Percentiles rank a stretch among this genome's conserved stretches.
Conservation (phyloP, 53 echinoderm and acorn worm genomes). For the Glandiceps talaboti region DNA sequence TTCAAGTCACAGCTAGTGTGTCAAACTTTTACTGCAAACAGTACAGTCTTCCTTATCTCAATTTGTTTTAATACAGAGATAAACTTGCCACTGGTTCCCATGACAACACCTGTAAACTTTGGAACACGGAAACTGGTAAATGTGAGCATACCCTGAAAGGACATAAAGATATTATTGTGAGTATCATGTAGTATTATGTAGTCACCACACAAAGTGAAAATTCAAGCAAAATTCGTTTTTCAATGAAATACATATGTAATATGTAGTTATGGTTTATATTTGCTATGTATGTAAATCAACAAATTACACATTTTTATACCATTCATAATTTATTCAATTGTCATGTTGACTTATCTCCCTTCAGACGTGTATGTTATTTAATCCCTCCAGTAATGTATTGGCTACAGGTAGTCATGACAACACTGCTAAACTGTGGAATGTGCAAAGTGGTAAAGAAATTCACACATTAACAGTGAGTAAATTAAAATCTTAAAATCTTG, state of each 20-base stretch:
- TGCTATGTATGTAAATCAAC: too few species aligned
- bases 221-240: too few species aligned
- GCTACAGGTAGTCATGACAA: not conserved
- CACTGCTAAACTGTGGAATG: not conserved
- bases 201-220: too few species aligned
- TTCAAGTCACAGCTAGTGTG: too few species aligned
- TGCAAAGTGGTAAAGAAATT: not conserved
- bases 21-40: too few species aligned
- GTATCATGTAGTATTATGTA: not conserved
- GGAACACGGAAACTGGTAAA: not conserved
- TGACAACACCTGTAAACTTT: not conserved
- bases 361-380: not conserved
- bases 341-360: not conserved
- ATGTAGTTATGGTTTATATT: too few species aligned
- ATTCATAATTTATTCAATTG: too few species aligned
- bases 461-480: constrained; percentile 17
- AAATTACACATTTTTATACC: too few species aligned
- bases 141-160: not conserved
- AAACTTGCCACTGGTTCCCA: not conserved
- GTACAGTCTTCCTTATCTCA: too few species aligned
- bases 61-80: not conserved
- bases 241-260: too few species aligned
- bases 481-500: too few species aligned
- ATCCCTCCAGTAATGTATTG: not conserved
- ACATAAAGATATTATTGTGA: not conserved